Base-by-base conservation (phyloP, 1,140 invertebrate species). In the Zaprionus gabonicus region DNA sequence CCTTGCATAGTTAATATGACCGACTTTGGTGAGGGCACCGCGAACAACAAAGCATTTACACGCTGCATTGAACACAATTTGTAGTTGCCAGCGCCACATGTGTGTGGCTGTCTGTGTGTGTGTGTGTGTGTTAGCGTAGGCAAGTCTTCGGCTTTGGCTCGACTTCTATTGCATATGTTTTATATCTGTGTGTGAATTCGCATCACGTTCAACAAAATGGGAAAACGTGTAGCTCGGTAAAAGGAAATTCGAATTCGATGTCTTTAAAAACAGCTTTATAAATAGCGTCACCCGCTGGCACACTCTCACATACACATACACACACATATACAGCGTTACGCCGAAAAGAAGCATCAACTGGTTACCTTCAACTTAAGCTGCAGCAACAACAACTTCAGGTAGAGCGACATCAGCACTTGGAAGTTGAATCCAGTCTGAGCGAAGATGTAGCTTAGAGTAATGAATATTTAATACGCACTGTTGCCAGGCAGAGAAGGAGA, bases 251-350 rank as follows among this genome's bases (percentile, higher is more conserved):
- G 82, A 90, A 88, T 82, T 73, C 72, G 72, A 88, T 88, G 85
- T 88, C 85, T 90, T 88, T 90, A 88, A 88, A 88, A 88, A 90
- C 64, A 80, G 85, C 76, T 90, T 88, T 90, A 60, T 71, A 63
- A 71, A 76, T 76, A 58, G 74, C 69, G 44, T 59, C 20, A 64
- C 41, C 41, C 41, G 41, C 41, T 46, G 41, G 41, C 41, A 17
- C n/a, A 44, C 49, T 31, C 58, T n/a, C 56, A 25, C 55, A 44
- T 63, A 27, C 20, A 23, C 2, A 23, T 2, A 23, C 56, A 17
- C 55, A 44, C 63, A 27, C 20, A 64, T 49, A 51, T 31, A 31
- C 59, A 34, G 56, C 17, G 44, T 44, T 25, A n/a, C 15, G n/a
- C 59, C 49, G 65, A 44, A 56, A 58, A 13, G 20, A 25, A 56